A percentile compares a stretch with the other conserved stretches of the same genome.
These are phyloP conservation scores for Etheostoma perlongum DNA, from an alignment of 2,797 vertebrate genomes.

Conservation along the genomic window DNA sequence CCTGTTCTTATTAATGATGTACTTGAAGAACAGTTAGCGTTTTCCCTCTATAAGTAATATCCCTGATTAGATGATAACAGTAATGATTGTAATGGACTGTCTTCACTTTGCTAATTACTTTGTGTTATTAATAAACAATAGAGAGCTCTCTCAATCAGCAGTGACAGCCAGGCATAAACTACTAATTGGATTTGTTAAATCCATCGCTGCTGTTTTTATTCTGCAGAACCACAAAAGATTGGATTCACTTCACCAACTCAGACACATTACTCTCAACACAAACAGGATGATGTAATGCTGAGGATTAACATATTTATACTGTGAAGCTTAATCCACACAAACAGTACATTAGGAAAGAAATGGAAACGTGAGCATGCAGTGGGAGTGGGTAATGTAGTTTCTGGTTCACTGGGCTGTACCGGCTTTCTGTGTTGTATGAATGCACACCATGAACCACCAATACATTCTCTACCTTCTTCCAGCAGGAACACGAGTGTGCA, in stretches of 20 bases:
- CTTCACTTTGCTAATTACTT: slow-evolving; percentile 76
- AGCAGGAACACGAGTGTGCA: slow-evolving; percentile 40
- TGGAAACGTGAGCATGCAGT: slow-evolving; percentile 57
- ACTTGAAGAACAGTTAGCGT: slow-evolving; percentile 61
- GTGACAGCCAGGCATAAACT: slow-evolving; percentile 54
- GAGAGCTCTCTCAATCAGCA: slow-evolving; percentile 61
- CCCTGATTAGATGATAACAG: slow-evolving; percentile 67
- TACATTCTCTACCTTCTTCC: slow-evolving; percentile 40
- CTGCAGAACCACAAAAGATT: slow-evolving; percentile 65
- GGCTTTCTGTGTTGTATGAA: slow-evolving; percentile 37
- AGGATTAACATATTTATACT: slow-evolving; percentile 67
- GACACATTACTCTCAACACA: slow-evolving; percentile 62
- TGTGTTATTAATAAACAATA: slow-evolving; percentile 68
- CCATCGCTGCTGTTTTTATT: slow-evolving; percentile 61
- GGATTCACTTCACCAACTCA: slow-evolving; percentile 67
- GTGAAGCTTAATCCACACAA: slow-evolving; percentile 53
- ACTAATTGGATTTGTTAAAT: slow-evolving; percentile 78
- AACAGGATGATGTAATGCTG: slow-evolving; percentile 71
- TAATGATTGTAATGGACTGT: slow-evolving; percentile 69
- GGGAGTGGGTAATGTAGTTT: slow-evolving; percentile 61
- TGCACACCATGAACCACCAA: slow-evolving; percentile 56
- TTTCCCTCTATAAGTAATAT: slow-evolving; percentile 51
- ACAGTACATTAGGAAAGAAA: slow-evolving; percentile 62
- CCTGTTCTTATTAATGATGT: slow-evolving; percentile 47
- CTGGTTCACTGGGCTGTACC: slow-evolving; percentile 66